Conservation (phyloP, 2,797 vertebrate genomes). For the Mycteria americana region DNA sequence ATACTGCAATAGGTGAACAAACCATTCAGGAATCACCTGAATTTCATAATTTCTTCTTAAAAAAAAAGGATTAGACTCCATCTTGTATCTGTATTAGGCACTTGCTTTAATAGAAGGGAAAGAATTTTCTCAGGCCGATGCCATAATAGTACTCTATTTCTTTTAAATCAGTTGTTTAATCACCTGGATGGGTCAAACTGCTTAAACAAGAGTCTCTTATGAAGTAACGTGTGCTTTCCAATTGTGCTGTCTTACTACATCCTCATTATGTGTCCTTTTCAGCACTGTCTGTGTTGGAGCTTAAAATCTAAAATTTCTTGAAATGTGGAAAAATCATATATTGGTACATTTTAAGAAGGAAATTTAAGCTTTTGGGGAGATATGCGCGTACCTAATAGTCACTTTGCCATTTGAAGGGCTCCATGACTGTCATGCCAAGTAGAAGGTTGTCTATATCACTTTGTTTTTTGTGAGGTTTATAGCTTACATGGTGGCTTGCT, state of each 20-base stretch:
- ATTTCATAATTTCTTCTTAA: not conserved
- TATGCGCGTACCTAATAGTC: fast-evolving
- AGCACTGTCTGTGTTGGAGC: not conserved
- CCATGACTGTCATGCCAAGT: not conserved
- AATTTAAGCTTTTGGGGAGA: not conserved
- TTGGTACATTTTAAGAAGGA: not conserved
- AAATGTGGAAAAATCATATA: not conserved
- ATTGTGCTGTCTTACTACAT: not conserved
- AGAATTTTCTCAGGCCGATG: not conserved
- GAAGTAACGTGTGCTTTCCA: not conserved
- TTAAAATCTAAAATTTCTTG: not conserved
- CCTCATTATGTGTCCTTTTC: not conserved
- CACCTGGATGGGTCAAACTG: not conserved
- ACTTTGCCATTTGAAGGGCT: not conserved
- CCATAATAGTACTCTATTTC: not conserved
- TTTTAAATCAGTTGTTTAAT: not conserved
- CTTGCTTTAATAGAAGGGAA: not conserved
- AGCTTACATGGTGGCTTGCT: not conserved
- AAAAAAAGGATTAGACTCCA: not conserved
- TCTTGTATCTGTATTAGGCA: not conserved
- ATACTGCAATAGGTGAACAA: not conserved
- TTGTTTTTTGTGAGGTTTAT: not conserved
- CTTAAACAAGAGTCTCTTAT: not conserved
- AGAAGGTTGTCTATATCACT: not conserved
- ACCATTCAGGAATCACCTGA: not conserved